Evolutionary conservation across 2,797 vertebrate genomes (phyloP).

Genomic region (Hippocampus kuda): DNA sequence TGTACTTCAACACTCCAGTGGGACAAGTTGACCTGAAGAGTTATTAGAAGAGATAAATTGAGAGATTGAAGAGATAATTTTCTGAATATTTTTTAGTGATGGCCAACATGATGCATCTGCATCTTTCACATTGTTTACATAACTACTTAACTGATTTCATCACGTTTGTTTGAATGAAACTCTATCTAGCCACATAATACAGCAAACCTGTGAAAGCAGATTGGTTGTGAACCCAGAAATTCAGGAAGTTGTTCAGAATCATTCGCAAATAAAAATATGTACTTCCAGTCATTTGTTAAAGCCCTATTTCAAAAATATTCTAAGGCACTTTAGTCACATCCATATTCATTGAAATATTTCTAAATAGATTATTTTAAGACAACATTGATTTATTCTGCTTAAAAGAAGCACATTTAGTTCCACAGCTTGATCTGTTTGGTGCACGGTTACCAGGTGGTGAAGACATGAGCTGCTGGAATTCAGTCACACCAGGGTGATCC

Average conservation of each 20-base stretch:
- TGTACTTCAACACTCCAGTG: not conserved
- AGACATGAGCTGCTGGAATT: slow-evolving; percentile 23
- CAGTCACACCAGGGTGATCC: slow-evolving; percentile 12
- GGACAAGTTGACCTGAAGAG: not conserved
- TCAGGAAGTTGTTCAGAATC: not conserved
- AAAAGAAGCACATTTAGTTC: not conserved
- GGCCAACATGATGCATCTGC: not conserved
- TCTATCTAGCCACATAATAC: not conserved
- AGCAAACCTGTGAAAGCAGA: not conserved
- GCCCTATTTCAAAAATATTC: not conserved
- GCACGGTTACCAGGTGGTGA: slow-evolving; percentile 3
- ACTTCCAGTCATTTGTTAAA: not conserved
- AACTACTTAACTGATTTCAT: not conserved
- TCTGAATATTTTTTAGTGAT: not conserved
- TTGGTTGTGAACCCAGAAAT: not conserved
- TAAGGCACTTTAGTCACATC: not conserved
- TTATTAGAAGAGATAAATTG: no score
- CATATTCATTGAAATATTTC: not conserved
- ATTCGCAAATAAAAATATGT: not conserved
- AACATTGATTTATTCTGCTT: not conserved
- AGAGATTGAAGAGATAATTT: no score
- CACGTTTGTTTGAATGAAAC: not conserved
- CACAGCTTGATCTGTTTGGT: not conserved
- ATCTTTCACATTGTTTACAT: not conserved
- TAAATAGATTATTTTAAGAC: not conserved